phyloP scores from a whole-genome alignment of 2,888 invertebrate species.

The Leptopterna dolabrata region DNA sequence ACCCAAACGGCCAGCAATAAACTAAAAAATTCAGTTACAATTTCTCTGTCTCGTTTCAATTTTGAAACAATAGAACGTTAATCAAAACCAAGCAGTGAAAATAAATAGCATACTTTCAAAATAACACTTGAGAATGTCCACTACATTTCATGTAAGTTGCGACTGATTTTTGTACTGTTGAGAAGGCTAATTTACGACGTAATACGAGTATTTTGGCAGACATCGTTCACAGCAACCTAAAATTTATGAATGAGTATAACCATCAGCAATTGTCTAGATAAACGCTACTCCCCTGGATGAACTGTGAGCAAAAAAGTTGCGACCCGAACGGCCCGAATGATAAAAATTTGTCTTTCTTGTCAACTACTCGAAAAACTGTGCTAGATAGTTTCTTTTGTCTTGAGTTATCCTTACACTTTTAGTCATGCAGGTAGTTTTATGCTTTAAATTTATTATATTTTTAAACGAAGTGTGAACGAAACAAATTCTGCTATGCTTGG shows the following conservation, averaged over 20 bases:
- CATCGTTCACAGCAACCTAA: constrained; percentile 30
- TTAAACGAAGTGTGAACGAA: not conserved
- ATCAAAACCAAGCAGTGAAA: not conserved
- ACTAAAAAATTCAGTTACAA: too few relatives aligned
- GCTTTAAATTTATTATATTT: not conserved
- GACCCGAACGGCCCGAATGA: constrained; percentile 12
- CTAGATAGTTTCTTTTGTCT: not conserved
- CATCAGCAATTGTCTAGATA: constrained; percentile 34
- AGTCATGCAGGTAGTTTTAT: not conserved
- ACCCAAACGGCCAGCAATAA: too few relatives aligned
- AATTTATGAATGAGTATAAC: constrained; percentile 32
- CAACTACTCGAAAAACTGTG: constrained; percentile 1
- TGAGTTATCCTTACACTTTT: not conserved
- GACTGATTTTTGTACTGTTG: constrained; percentile 52
- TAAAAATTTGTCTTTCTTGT: constrained; percentile 13
- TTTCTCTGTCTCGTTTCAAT: not conserved
- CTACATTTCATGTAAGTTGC: constrained; percentile 17
- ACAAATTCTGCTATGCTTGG: not conserved
- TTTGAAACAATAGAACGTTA: not conserved
- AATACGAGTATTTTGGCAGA: constrained; percentile 28
- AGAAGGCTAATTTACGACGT: constrained; percentile 47
- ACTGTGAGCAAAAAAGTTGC: constrained; percentile 44
- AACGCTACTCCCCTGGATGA: constrained; percentile 45
- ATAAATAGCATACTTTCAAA: not conserved
- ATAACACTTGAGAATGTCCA: not conserved